A percentile compares a stretch with the other conserved stretches of the same genome.
These are phyloP conservation scores for Eugnorisma glareosa DNA, from an alignment of 2,888 invertebrate species.

Conservation along the genomic window DNA sequence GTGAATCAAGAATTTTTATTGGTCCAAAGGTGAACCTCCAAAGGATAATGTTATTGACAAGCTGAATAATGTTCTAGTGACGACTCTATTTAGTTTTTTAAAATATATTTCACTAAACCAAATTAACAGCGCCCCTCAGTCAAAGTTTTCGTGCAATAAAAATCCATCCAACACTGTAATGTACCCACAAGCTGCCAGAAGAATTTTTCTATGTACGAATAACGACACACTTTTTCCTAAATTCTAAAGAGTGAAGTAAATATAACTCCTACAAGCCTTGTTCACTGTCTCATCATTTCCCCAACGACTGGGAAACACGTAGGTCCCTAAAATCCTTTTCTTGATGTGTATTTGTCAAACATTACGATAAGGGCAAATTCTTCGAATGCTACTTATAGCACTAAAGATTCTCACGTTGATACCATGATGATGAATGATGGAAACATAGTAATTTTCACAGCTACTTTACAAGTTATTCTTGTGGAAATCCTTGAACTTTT, in stretches of 20 bases:
- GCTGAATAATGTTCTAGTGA: neutral
- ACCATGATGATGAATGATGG: conserved; percentile 1
- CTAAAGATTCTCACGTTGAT: conserved; percentile 11
- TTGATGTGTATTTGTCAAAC: neutral
- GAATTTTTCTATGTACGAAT: neutral
- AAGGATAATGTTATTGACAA: neutral
- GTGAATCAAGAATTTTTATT: neutral
- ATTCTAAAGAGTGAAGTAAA: too few relatives aligned
- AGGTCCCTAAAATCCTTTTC: neutral
- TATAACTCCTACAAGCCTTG: neutral
- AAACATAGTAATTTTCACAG: conserved; percentile 15
- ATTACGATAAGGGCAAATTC: neutral
- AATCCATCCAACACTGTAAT: neutral
- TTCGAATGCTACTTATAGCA: neutral
- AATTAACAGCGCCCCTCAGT: neutral
- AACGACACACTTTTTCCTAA: neutral
- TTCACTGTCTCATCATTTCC: neutral
- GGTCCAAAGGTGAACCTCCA: neutral
- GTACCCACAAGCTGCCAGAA: neutral
- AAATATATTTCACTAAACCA: neutral
- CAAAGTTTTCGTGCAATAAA: neutral
- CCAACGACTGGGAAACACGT: neutral
- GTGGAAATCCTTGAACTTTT: conserved; percentile 41
- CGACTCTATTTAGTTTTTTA: neutral
- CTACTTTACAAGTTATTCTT: conserved; percentile 17